A percentile compares a stretch with the other conserved stretches of the same genome.
phyloP scores from a whole-genome alignment of 2,888 invertebrate genomes.

The Selenia dentaria region DNA sequence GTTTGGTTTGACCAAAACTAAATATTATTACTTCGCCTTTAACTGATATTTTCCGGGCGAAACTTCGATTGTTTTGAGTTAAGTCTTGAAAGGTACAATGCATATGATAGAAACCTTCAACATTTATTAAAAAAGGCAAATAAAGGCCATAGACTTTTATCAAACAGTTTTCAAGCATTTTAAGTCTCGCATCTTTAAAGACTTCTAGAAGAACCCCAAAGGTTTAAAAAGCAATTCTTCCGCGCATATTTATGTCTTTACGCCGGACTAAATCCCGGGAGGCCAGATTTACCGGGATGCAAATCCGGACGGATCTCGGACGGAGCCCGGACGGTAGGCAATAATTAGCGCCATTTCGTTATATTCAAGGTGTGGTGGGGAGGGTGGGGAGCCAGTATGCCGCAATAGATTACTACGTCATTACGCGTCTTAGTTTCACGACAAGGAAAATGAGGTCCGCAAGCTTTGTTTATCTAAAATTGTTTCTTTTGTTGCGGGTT shows the following conservation, averaged over 20 bases:
- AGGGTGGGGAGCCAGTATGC: not conserved
- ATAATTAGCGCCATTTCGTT: constrained; percentile 54
- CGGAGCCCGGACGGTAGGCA: constrained; percentile 19
- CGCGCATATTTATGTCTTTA: constrained; percentile 51
- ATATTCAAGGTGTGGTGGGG: constrained; percentile 27
- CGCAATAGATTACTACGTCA: constrained; percentile 22
- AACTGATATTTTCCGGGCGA: no score
- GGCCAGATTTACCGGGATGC: constrained; percentile 53
- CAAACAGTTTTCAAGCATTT: no score
- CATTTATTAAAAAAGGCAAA: no score
- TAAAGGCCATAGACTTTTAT: no score
- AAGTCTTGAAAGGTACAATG: no score
- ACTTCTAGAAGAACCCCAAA: constrained; percentile 5
- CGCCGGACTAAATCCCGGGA: constrained; percentile 45
- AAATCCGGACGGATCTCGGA: constrained; percentile 48
- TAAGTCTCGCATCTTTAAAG: not conserved
- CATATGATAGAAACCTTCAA: no score
- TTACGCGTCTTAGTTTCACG: constrained; percentile 18
- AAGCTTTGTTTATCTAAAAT: constrained; percentile 16
- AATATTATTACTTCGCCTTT: no score
- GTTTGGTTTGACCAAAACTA: no score
- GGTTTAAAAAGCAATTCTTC: constrained; percentile 50
- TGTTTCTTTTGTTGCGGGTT: constrained; percentile 1
- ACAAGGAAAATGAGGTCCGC: constrained; percentile 10
- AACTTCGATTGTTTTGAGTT: no score